Evolutionary conservation across 1,140 invertebrate species (phyloP).

Genomic region (Helicoverpa armigera): DNA sequence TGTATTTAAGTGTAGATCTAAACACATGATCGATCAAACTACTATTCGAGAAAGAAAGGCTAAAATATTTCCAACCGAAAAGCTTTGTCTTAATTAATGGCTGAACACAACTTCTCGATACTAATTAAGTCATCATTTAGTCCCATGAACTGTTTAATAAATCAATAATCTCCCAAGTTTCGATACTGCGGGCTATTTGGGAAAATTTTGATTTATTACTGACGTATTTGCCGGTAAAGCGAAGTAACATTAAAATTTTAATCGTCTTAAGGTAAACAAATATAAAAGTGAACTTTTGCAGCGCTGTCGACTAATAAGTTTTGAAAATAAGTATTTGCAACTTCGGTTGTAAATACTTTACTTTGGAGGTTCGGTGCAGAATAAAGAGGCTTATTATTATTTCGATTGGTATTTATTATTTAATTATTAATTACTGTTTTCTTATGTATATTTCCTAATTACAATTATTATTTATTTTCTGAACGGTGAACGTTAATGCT

Average conservation of each 20-base stretch:
- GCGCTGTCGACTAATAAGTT: constrained; percentile 2
- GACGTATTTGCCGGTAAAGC: background rate
- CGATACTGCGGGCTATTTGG: background rate
- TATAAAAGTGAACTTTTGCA: background rate
- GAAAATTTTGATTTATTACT: constrained; percentile 4
- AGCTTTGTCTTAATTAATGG: too few species aligned
- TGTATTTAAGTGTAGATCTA: too few species aligned
- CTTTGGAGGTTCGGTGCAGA: background rate
- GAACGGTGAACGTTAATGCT: too few species aligned
- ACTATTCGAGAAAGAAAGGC: too few species aligned
- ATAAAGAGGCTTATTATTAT: background rate
- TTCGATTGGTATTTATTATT: background rate
- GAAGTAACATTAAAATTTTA: constrained; percentile 4
- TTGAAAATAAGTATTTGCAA: constrained; percentile 1
- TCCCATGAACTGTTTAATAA: background rate
- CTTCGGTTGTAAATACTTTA: background rate
- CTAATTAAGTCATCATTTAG: background rate
- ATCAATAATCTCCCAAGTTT: background rate
- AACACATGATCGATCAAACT: too few species aligned
- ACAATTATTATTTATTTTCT: too few species aligned
- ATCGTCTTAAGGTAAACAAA: constrained; percentile 2
- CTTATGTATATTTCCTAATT: too few species aligned
- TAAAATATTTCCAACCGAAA: too few species aligned
- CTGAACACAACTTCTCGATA: background rate
- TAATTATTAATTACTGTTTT: too few species aligned